phyloP scores from a whole-genome alignment of 2,113 vertebrate genomes.

The Nycticryphes semicollaris region DNA sequence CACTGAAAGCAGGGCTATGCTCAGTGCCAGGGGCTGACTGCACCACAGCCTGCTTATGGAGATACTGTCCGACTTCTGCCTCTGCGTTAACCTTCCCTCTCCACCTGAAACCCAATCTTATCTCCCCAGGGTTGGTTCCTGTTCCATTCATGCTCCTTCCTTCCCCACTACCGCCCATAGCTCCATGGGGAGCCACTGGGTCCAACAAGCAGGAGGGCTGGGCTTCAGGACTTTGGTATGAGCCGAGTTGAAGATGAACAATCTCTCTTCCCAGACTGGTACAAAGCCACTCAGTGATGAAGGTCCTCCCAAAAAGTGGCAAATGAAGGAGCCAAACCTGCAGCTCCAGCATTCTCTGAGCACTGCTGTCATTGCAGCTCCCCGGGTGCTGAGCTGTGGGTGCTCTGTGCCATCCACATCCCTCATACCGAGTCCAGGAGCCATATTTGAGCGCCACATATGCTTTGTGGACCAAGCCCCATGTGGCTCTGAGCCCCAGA shows the following conservation, averaged over 20 bases:
- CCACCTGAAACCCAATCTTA: background rate
- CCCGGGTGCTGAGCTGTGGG: background rate
- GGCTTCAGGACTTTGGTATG: background rate
- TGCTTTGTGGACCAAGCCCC: background rate
- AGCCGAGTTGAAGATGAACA: background rate
- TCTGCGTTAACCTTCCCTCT: background rate
- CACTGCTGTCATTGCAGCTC: rapidly evolving
- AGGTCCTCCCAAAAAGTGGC: background rate
- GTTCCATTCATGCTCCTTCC: background rate
- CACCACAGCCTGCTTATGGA: background rate
- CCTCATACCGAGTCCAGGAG: rapidly evolving
- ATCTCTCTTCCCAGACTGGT: background rate
- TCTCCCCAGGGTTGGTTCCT: background rate
- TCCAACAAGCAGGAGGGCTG: background rate
- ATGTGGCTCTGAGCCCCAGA: rapidly evolving
- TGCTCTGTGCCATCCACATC: background rate
- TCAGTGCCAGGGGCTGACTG: background rate
- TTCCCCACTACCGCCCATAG: background rate
- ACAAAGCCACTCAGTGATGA: background rate
- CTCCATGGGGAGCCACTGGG: rapidly evolving
- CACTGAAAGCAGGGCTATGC: background rate
- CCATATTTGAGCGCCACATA: background rate
- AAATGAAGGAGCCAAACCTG: background rate
- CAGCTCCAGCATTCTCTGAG: background rate
- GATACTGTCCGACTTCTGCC: background rate